phyloP scores from a whole-genome alignment of 2,888 invertebrate genomes.

The Flexamia atlantica region DNA sequence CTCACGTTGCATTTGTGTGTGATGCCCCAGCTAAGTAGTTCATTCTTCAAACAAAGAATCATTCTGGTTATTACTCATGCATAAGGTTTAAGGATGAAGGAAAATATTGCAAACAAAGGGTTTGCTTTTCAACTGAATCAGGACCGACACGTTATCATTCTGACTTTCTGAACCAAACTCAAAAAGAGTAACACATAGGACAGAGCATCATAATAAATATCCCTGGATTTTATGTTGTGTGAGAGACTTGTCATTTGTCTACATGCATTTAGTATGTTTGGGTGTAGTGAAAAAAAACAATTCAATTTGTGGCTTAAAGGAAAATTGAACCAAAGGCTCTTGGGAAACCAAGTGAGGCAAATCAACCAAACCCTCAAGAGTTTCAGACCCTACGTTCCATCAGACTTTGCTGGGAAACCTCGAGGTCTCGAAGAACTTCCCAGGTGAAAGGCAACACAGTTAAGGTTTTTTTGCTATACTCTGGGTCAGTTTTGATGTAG shows the following conservation, averaged over 20 bases:
- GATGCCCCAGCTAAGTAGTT: slow-evolving; percentile 39
- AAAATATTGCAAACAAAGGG: slow-evolving; percentile 10
- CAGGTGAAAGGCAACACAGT: slow-evolving; percentile 70
- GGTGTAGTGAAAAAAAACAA: slow-evolving; percentile 14
- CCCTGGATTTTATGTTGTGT: not conserved
- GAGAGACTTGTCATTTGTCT: slow-evolving; percentile 2
- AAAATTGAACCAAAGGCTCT: not conserved
- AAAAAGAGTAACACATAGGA: slow-evolving; percentile 21
- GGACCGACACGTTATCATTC: not conserved
- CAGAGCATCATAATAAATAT: not conserved
- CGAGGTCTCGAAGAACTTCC: slow-evolving; percentile 65
- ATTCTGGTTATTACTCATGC: slow-evolving; percentile 44
- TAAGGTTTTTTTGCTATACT: slow-evolving; percentile 70
- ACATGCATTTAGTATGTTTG: slow-evolving; percentile 38
- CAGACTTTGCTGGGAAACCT: slow-evolving; percentile 69
- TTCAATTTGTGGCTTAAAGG: slow-evolving; percentile 37
- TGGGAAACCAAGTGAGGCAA: not conserved
- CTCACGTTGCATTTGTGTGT: slow-evolving; percentile 21
- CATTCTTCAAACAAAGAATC: slow-evolving; percentile 8
- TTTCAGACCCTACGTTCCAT: slow-evolving; percentile 66
- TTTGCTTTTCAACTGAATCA: slow-evolving; percentile 14
- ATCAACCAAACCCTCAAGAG: not conserved
- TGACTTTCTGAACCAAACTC: slow-evolving; percentile 4
- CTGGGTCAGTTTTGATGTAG: slow-evolving; percentile 69
- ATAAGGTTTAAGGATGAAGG: slow-evolving; percentile 28